Conservation (phyloP, 2,113 vertebrate species). For the Lamprotornis superbus region DNA sequence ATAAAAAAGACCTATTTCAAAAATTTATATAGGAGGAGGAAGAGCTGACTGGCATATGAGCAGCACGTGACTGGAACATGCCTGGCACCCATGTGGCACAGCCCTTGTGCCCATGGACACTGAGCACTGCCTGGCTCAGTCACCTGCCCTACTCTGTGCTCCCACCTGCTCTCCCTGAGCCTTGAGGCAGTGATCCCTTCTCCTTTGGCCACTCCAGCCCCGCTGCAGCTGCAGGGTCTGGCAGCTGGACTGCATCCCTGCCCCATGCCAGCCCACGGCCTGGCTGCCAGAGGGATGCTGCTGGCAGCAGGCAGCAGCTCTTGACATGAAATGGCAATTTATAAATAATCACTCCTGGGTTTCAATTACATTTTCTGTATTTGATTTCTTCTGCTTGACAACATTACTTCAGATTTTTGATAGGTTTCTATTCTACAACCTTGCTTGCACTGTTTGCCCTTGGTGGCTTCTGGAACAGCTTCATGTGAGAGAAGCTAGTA, state of each 20-base stretch:
- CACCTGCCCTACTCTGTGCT: neutral
- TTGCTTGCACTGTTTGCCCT: neutral
- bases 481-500: neutral
- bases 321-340: neutral
- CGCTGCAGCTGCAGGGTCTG: neutral
- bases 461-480: neutral
- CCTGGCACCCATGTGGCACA: neutral
- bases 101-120: neutral
- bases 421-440: neutral
- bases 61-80: neutral
- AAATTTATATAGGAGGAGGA: neutral
- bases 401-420: neutral
- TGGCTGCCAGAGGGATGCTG: neutral
- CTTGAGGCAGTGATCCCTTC: neutral
- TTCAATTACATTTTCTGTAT: neutral
- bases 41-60: neutral
- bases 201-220: neutral
- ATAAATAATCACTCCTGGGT: neutral
- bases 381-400: neutral
- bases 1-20: neutral
- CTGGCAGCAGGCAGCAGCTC: neutral
- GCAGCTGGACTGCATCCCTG: neutral
- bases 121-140: neutral
- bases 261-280: neutral
- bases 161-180: neutral